Evolutionary conservation across 2,888 invertebrate species (phyloP), one percentile per base, ranked within the genome.

Genomic region (Scaptomyza tumidula): DNA sequence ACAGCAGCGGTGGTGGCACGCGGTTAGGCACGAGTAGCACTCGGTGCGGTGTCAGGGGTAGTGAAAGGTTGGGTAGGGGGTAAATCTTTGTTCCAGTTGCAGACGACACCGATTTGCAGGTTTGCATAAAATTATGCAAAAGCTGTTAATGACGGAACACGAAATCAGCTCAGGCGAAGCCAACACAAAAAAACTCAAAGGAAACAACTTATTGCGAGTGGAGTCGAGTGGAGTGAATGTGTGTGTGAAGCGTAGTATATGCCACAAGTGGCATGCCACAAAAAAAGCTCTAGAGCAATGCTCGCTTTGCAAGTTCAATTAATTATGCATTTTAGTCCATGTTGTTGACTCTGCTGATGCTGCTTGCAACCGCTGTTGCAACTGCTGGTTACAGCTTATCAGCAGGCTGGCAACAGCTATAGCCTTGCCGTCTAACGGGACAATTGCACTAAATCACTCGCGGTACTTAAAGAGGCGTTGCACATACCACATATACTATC

Each of bases 371-470:
- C 19, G 19, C 19, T 19, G 19, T 59, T 60, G 65, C 70, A 43
- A 46, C 64, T 70, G 73, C 48, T 35, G 55, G 24, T 56, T 24
- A 33, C 62, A 37, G 72, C 67, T 69, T 82, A 76, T 79, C 79
- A 71, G 59, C 54, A 53, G 63, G 45, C 49, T 19, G 19, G 54
- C 55, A 55, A 60, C 68, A 60, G 49, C 39, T 76, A 71, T 68
- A 73, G 72, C 71, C 61, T 65, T 48, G 80, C 62, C 43, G 61
- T 59, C 71, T 87, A 87, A 88, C 89, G 88, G 88, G 75, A 79
- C 67, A 61, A 53, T 71, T 79, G 87, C 86, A 88, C 89, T 88
- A 89, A 89, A 88, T 88, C 89, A 89, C 85, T 78, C 64, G 80
- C 71, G 72, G 89, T 87, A 88, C 87, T 88, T 89, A 85, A 85